phyloP scores from a whole-genome alignment of 1,140 invertebrate genomes.

The Harpegnathos saltator region DNA sequence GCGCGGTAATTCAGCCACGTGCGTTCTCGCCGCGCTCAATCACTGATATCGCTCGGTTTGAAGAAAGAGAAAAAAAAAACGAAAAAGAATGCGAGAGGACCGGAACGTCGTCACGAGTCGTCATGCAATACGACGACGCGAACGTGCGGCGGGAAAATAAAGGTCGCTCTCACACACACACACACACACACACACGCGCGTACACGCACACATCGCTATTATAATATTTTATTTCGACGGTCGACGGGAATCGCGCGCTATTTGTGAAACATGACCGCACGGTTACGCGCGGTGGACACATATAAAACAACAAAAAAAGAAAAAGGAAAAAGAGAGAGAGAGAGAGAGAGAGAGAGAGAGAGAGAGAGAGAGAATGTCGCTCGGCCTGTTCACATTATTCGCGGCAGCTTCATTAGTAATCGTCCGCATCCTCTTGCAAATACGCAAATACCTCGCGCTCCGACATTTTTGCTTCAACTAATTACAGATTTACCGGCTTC shows the following conservation, averaged over 20 bases:
- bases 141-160: no score
- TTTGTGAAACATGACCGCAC: constrained; percentile 10
- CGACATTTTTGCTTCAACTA: constrained; percentile 47
- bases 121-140: no score
- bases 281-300: not conserved
- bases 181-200: no score
- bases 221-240: not conserved
- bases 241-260: not conserved
- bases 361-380: not conserved
- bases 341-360: not conserved
- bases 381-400: constrained; percentile 22
- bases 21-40: not conserved
- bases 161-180: not conserved
- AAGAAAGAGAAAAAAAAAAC: not conserved
- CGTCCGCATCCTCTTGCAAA: constrained; percentile 17
- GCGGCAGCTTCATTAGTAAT: constrained; percentile 32
- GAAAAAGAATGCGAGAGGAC: no score
- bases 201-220: not conserved
- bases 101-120: no score
- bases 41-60: not conserved
- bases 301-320: no score
- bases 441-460: constrained; percentile 27
- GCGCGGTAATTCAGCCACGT: not conserved
- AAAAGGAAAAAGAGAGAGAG: not conserved
- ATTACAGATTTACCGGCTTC: constrained; percentile 29